These are phyloP conservation scores for Eclectus roratus DNA, from an alignment of 2,113 vertebrate genomes.

Conservation along the genomic window DNA sequence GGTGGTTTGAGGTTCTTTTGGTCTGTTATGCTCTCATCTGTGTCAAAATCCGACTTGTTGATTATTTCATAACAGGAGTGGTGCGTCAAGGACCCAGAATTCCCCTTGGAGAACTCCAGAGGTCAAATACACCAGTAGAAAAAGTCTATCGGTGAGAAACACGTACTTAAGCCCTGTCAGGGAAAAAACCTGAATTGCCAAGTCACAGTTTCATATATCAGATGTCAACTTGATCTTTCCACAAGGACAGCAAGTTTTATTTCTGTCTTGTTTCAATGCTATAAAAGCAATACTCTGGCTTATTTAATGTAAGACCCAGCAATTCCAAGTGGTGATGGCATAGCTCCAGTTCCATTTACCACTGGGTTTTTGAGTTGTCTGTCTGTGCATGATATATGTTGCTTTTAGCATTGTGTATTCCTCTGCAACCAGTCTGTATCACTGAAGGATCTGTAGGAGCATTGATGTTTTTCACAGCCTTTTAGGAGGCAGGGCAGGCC, in stretches of 20 bases:
- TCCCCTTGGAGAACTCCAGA: constrained; percentile 85
- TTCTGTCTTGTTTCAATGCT: neutral
- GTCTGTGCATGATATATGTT: neutral
- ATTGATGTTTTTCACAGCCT: neutral
- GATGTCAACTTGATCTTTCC: neutral
- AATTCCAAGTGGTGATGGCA: neutral
- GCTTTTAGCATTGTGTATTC: neutral
- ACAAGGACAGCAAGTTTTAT: neutral
- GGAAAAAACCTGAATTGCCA: neutral
- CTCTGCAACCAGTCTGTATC: neutral
- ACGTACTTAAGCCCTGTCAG: neutral
- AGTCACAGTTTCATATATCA: neutral
- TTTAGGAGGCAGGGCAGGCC: neutral
- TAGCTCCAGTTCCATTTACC: neutral
- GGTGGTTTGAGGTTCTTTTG: neutral
- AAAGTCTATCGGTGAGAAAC: constrained; percentile 91
- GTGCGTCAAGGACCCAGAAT: constrained; percentile 77
- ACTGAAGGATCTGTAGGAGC: neutral
- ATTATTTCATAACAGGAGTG: constrained; percentile 73
- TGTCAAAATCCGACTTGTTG: neutral
- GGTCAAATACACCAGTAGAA: constrained; percentile 81
- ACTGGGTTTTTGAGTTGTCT: neutral
- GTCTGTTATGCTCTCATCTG: neutral
- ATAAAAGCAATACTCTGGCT: neutral
- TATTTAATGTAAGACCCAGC: neutral